Evolutionary conservation across 2,797 vertebrate genomes (phyloP).

Genomic region (Sebastes kiyomatsui): DNA sequence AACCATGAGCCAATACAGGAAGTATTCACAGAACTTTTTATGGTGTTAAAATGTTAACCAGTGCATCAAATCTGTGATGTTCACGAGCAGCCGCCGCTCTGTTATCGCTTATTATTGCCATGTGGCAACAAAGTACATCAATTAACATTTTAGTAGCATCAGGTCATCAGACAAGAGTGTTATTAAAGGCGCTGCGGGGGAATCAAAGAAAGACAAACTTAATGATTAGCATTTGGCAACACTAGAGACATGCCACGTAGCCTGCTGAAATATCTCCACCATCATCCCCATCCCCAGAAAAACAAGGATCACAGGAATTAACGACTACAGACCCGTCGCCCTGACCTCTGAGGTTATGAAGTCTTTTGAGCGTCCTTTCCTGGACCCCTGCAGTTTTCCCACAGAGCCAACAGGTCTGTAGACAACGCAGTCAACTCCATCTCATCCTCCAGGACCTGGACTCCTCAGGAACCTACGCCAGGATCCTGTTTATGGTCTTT

Average conservation of each 20-base stretch:
- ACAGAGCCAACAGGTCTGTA: not conserved
- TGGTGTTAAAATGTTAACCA: slow-evolving; percentile 2
- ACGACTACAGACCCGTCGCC: not conserved
- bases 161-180: slow-evolving; percentile 40
- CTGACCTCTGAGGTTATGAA: not conserved
- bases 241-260: not conserved
- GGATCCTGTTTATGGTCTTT: too few species aligned
- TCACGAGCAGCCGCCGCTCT: not conserved
- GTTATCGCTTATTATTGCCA: slow-evolving; percentile 32
- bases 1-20: not conserved
- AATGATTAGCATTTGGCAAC: slow-evolving; percentile 25
- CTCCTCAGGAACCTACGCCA: not conserved
- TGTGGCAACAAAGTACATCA: slow-evolving; percentile 16
- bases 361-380: not conserved
- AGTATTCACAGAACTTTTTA: slow-evolving; percentile 12
- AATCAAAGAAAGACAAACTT: slow-evolving; percentile 19
- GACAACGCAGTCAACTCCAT: not conserved
- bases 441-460: not conserved
- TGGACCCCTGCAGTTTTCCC: not conserved
- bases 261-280: not conserved
- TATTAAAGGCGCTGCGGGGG: slow-evolving; percentile 16
- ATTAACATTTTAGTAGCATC: slow-evolving; percentile 37
- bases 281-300: not conserved
- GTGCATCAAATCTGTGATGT: not conserved
- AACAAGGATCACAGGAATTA: not conserved